Conservation (phyloP, 2,113 vertebrate genomes). For the Galeopterus variegatus region DNA sequence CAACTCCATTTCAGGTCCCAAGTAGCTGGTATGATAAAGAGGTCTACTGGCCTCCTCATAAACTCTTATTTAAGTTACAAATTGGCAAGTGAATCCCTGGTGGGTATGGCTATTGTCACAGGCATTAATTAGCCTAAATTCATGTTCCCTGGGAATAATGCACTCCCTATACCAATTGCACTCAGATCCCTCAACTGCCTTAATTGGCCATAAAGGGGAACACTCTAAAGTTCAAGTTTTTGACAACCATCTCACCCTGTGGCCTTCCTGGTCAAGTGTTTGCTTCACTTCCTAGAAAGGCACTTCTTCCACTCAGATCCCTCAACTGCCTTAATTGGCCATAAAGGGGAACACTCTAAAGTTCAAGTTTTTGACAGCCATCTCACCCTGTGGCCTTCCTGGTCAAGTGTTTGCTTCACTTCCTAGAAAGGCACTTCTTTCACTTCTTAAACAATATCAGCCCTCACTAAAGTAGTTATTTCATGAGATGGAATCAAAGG, state of each 20-base stretch:
- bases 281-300: background rate
- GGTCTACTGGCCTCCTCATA: background rate
- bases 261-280: background rate
- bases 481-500: background rate
- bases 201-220: background rate
- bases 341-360: background rate
- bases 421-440: background rate
- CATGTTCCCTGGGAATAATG: background rate
- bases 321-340: background rate
- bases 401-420: background rate
- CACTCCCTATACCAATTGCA: background rate
- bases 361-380: background rate
- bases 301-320: background rate
- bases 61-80: background rate
- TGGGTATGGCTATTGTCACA: background rate
- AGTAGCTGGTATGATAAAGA: background rate
- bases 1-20: background rate
- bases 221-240: background rate
- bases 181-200: background rate
- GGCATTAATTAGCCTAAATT: background rate
- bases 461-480: background rate
- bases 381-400: background rate
- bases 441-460: background rate
- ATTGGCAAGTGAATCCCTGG: background rate
- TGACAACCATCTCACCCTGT: background rate